phyloP scores from a whole-genome alignment of 2,113 vertebrate genomes.

The Canis aureus region DNA sequence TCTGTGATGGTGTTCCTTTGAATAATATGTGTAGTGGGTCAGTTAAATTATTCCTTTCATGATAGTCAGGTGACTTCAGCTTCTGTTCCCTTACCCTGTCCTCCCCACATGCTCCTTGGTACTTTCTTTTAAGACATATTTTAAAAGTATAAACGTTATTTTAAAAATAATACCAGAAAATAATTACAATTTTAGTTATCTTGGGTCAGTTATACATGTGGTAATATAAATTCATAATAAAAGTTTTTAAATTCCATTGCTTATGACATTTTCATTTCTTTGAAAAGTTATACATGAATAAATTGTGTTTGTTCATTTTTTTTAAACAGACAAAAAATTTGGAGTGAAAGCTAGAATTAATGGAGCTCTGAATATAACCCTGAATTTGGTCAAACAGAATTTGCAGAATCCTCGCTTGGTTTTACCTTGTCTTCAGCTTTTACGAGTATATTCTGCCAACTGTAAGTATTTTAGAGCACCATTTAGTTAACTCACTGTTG shows the following conservation, averaged over 20 bases:
- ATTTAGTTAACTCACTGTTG: conserved; percentile 13
- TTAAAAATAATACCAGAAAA: not conserved
- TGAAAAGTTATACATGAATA: conserved; percentile 43
- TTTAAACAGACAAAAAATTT: conserved; percentile 95
- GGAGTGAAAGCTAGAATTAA: conserved; percentile 96
- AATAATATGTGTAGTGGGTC: rapidly evolving
- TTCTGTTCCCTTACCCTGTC: rapidly evolving
- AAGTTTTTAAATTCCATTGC: not conserved
- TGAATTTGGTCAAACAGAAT: conserved; percentile 96
- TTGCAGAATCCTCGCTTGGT: conserved; percentile 94
- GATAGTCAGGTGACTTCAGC: not conserved
- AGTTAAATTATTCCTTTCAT: not conserved
- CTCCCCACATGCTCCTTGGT: not conserved
- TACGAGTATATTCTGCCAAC: conserved; percentile 95
- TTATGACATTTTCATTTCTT: conserved; percentile 29
- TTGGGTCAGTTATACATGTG: not conserved
- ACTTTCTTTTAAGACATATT: not conserved
- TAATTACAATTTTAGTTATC: not conserved
- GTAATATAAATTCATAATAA: not conserved
- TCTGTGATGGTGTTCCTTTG: not conserved
- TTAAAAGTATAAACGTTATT: not conserved
- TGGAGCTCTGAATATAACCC: conserved; percentile 92
- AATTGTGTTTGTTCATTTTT: conserved; percentile 65
- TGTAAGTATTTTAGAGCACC: conserved; percentile 89
- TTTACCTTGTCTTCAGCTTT: conserved; percentile 96